phyloP scores from a whole-genome alignment of 2,797 vertebrate species.

The Schizothorax lantsangensis region DNA sequence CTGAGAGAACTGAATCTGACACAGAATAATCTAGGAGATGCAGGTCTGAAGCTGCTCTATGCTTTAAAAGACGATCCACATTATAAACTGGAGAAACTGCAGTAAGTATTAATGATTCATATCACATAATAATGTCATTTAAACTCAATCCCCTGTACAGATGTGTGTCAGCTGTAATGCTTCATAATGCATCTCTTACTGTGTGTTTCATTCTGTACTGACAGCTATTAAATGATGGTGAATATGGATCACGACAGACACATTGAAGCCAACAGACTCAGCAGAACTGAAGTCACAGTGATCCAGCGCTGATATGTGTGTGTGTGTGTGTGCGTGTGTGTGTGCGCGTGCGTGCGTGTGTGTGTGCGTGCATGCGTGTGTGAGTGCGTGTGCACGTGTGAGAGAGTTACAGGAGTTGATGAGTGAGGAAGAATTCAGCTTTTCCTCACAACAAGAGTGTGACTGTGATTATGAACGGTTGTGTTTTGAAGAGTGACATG shows the following conservation, averaged over 20 bases:
- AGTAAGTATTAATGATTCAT: background rate
- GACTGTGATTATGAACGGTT: no score
- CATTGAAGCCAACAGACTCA: background rate
- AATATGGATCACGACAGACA: background rate
- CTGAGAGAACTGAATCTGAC: background rate
- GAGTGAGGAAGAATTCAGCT: no score
- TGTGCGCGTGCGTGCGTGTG: no score
- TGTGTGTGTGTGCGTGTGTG: no score
- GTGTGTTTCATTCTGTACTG: background rate
- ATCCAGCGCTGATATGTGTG: background rate
- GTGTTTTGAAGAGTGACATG: background rate
- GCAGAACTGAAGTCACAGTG: background rate
- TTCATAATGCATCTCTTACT: background rate
- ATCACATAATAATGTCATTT: background rate
- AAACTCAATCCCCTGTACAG: background rate
- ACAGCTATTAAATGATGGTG: background rate
- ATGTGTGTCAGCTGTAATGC: background rate
- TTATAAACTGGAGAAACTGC: background rate
- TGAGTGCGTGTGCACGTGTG: no score
- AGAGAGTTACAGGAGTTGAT: background rate
- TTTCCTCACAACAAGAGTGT: background rate
- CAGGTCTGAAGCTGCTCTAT: background rate
- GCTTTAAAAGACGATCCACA: background rate
- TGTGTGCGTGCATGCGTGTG: no score
- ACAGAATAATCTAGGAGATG: rapidly evolving